These are phyloP conservation scores for Semnornis frantzii DNA, from an alignment of 2,113 vertebrate species.

Conservation along the genomic window DNA sequence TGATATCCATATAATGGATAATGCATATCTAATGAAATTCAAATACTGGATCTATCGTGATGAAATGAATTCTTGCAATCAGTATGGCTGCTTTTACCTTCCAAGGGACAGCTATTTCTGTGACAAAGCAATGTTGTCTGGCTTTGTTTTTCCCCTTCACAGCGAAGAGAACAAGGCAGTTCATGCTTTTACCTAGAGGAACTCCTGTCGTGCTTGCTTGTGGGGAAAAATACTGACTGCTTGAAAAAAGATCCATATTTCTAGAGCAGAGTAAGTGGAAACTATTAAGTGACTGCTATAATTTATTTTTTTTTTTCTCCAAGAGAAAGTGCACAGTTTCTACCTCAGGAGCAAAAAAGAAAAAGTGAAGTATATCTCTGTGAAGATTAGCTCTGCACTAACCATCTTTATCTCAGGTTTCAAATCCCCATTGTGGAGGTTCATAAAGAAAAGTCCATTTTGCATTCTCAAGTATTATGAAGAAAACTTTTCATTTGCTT, in stretches of 20 bases:
- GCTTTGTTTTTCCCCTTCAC: not conserved
- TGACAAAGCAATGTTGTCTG: not conserved
- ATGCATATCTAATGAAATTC: not conserved
- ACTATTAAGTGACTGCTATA: not conserved
- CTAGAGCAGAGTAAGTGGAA: not conserved
- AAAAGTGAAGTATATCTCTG: not conserved
- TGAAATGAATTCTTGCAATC: not conserved
- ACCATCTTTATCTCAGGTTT: not conserved
- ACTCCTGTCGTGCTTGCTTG: not conserved
- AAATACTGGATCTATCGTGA: not conserved
- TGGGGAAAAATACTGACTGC: not conserved
- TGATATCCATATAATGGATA: not conserved
- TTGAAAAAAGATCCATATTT: not conserved
- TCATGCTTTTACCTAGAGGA: not conserved
- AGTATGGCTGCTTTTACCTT: not conserved
- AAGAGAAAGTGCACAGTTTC: not conserved
- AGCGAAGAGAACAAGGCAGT: not conserved
- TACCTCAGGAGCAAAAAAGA: not conserved
- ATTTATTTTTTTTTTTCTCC: not conserved
- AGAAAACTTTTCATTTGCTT: not conserved
- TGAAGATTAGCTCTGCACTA: slow-evolving; percentile 5
- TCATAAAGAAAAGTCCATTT: slow-evolving; percentile 23
- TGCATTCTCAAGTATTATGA: not conserved
- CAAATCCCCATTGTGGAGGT: not conserved
- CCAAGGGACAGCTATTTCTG: not conserved